Evolutionary conservation across 1,140 invertebrate species (phyloP), one percentile per base, ranked within the genome.

Genomic region (Mesaphorura yosii): DNA sequence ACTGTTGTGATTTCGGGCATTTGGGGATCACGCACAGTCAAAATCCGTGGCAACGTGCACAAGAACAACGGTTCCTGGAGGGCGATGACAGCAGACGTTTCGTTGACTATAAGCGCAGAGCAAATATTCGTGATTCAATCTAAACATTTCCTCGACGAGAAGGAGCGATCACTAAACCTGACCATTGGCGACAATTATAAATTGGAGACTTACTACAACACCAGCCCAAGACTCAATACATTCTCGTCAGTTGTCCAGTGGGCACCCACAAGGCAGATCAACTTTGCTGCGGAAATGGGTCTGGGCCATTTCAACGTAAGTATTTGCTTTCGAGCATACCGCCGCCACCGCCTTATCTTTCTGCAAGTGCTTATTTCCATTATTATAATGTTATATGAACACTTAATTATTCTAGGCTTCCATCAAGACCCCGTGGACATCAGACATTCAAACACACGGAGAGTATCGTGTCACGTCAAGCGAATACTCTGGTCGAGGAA

Each of bases 231-330:
- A 34, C 10, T 34, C 7, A 46, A 34, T 31, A 20, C 40, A 19
- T n/a, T 58, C 4, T 31, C 44, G 1, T 17, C 48, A 0, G 37
- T 20, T 29, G n/a, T 57, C 7, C 27, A 60, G 27, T 60, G 48
- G 40, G 37, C 12, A 14, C 3, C 2, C 10, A 15, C 42, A 1
- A n/a, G 38, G 28, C 6, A 19, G 5, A 26, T 57, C 1, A 50
- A 46, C 22, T 15, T 60, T 19, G 23, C 22, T 27, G 26, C 19
- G 1, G 55, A 60, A 41, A 19, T 45, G 12, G 34, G 40, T 20
- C 25, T 29, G 1, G 55, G 55, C n/a, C 31, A 23, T 28, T 57
- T 60, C 22, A 23, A 14, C 0, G 59, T 60, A 55, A 57, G 57
- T 37, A 25, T 3, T 20, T 29, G n/a, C n/a, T n/a, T n/a, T n/a